Evolutionary conservation across 2,113 vertebrate species (phyloP).

Genomic region (Gavialis gangeticus): DNA sequence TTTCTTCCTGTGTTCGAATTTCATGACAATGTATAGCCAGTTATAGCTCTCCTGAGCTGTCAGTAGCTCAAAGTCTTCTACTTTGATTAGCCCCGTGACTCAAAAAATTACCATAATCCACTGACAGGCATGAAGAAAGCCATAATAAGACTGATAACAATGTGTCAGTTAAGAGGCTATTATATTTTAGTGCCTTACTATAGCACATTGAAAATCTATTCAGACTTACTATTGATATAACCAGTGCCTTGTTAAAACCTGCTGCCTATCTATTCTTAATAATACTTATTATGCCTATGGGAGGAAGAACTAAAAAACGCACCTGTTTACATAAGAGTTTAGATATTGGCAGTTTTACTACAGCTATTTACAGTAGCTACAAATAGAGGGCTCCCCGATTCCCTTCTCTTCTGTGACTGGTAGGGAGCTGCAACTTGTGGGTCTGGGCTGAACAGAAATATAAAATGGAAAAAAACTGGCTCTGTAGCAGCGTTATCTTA

Average conservation of each 20-base stretch:
- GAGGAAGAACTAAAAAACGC: conserved; percentile 26
- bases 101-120: conserved; percentile 78
- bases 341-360: conserved; percentile 26
- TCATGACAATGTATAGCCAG: conserved; percentile 69
- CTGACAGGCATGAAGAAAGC: conserved; percentile 76
- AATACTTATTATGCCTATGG: conserved; percentile 3
- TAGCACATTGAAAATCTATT: conserved; percentile 31
- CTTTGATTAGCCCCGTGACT: conserved; percentile 74
- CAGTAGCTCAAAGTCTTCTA: conserved; percentile 66
- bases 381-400: neutral
- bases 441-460: neutral
- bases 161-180: conserved; percentile 67
- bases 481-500: neutral
- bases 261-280: neutral
- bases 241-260: conserved; percentile 10
- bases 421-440: neutral
- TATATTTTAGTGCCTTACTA: conserved; percentile 58
- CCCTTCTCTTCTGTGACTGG: neutral
- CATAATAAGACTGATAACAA: conserved; percentile 71
- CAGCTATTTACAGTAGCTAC: neutral
- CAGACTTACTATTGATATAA: conserved; percentile 22
- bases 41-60: conserved; percentile 69
- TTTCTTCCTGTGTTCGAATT: conserved; percentile 61
- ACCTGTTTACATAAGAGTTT: conserved; percentile 14
- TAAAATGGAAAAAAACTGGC: neutral